Conservation (phyloP, 2,888 invertebrate genomes). For the Laspeyria flexula region DNA sequence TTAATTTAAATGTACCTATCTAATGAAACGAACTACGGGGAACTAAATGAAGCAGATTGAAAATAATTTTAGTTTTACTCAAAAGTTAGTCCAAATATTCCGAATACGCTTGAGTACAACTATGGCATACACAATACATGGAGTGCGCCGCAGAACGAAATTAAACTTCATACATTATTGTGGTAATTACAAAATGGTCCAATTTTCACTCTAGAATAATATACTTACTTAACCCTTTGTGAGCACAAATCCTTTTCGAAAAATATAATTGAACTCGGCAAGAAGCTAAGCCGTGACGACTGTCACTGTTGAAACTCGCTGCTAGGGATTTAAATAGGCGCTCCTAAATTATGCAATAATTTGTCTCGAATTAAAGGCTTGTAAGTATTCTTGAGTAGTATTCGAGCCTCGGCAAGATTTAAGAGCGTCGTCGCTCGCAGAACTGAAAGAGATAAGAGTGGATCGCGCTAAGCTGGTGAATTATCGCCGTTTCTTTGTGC, state of each 20-base stretch:
- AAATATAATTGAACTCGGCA: slow-evolving; percentile 39
- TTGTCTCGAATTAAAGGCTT: slow-evolving; percentile 72
- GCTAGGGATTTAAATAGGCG: slow-evolving; percentile 38
- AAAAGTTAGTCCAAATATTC: neutral
- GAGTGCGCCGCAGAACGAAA: neutral
- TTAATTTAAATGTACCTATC: slow-evolving; percentile 6
- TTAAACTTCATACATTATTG: slow-evolving; percentile 4
- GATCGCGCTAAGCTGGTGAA: slow-evolving; percentile 71
- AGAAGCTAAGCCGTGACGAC: slow-evolving; percentile 39
- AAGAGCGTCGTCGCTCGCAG: slow-evolving; percentile 66
- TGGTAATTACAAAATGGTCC: neutral
- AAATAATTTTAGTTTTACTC: neutral
- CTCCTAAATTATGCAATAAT: slow-evolving; percentile 70
- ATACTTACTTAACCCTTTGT: slow-evolving; percentile 4
- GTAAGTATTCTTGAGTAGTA: slow-evolving; percentile 67
- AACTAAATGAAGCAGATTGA: slow-evolving; percentile 1
- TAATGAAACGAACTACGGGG: neutral
- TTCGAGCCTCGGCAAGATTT: slow-evolving; percentile 70
- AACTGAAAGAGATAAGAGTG: slow-evolving; percentile 72
- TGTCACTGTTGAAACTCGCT: slow-evolving; percentile 33
- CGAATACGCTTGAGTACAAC: neutral
- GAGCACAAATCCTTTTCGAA: slow-evolving; percentile 18
- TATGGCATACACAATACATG: neutral
- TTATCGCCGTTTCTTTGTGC: slow-evolving; percentile 69
- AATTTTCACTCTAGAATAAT: neutral